These are phyloP conservation scores for Aegithalos caudatus DNA, from an alignment of 2,113 vertebrate genomes.

Conservation along the genomic window DNA sequence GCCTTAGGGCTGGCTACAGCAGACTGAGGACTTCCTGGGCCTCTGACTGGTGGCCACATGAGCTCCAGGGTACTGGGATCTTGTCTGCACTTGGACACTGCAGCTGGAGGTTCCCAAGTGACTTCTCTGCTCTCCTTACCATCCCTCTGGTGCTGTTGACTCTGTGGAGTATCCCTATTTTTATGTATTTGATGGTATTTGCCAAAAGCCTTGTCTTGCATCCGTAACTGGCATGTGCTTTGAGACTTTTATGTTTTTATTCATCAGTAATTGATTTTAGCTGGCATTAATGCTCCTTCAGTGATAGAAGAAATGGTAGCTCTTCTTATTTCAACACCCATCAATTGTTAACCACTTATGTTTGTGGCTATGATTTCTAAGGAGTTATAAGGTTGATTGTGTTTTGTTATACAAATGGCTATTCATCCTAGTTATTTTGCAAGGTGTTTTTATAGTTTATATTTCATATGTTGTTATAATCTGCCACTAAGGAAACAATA, in stretches of 20 bases:
- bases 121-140: no score
- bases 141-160: background rate
- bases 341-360: background rate
- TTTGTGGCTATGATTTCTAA: background rate
- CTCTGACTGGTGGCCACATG: rapidly evolving
- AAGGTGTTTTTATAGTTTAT: background rate
- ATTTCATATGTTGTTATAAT: background rate
- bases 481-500: background rate
- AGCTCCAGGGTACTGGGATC: rapidly evolving
- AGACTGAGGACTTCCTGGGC: background rate
- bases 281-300: background rate
- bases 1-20: background rate
- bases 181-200: background rate
- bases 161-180: background rate
- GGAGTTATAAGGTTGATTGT: background rate
- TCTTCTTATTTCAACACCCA: background rate
- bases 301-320: background rate
- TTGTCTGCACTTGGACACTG: rapidly evolving
- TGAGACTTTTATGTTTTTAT: background rate
- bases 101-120: background rate
- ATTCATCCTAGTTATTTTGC: background rate
- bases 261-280: background rate
- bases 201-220: rapidly evolving
- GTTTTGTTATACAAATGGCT: background rate
- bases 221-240: rapidly evolving